A percentile compares a stretch with the other conserved stretches of the same genome.
These are phyloP conservation scores for Trissolcus basalis DNA, from an alignment of 1,140 invertebrate genomes.

Conservation along the genomic window DNA sequence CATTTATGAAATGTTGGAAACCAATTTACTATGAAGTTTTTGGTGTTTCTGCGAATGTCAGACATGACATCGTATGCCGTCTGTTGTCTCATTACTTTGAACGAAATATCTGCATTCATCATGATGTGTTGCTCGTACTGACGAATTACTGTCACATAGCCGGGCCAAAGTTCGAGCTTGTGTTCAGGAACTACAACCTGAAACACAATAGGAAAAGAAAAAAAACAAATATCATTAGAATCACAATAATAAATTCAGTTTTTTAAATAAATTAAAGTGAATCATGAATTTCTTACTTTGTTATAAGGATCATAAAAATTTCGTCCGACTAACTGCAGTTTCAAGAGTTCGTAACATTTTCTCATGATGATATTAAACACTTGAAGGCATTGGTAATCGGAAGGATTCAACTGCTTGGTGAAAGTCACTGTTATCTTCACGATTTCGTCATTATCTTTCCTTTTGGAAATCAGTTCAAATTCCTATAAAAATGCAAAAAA, in stretches of 20 bases:
- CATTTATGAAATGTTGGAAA: too few species aligned
- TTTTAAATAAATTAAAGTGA: neutral
- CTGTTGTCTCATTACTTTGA: conserved; percentile 83
- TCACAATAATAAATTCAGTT: neutral
- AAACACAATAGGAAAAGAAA: too few species aligned
- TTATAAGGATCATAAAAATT: conserved; percentile 86
- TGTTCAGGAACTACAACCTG: conserved; percentile 70
- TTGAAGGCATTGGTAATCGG: conserved; percentile 67
- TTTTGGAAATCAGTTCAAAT: conserved; percentile 4
- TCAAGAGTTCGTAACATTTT: conserved; percentile 80
- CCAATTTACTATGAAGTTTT: conserved; percentile 3
- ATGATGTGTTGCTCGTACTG: conserved; percentile 84
- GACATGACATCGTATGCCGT: conserved; percentile 77
- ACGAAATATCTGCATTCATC: conserved; percentile 84
- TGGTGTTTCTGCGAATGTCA: conserved; percentile 57
- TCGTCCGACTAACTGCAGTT: conserved; percentile 83
- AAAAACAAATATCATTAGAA: neutral
- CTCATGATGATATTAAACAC: conserved; percentile 86
- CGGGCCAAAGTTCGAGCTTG: conserved; percentile 84
- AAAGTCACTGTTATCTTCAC: conserved; percentile 68
- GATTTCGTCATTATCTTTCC: conserved; percentile 38
- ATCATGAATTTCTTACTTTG: conserved; percentile 73
- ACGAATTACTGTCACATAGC: conserved; percentile 86
- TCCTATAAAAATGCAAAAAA: conserved; percentile 1
- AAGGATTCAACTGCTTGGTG: conserved; percentile 63